phyloP scores from a whole-genome alignment of 2,888 invertebrate genomes.

The Geophilus truncorum region DNA sequence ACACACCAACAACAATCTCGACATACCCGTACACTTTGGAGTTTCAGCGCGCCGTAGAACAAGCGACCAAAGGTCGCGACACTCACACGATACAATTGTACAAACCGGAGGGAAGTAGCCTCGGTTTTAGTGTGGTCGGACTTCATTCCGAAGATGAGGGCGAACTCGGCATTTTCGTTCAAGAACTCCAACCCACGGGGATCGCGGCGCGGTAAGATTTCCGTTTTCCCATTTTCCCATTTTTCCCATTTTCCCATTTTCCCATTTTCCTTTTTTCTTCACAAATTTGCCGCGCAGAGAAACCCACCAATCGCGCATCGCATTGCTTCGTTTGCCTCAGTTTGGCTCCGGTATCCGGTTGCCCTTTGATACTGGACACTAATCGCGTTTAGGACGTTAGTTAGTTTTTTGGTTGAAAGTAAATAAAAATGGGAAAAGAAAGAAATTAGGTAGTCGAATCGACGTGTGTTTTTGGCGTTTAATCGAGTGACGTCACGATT shows the following conservation, averaged over 20 bases:
- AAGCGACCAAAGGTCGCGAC: constrained; percentile 57
- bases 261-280: neutral
- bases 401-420: too few relatives aligned
- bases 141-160: constrained; percentile 59
- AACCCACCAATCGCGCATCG: too few relatives aligned
- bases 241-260: neutral
- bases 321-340: too few relatives aligned
- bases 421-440: too few relatives aligned
- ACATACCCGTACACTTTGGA: constrained; percentile 53
- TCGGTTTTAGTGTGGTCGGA: constrained; percentile 64
- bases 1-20: constrained; percentile 39
- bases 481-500: too few relatives aligned
- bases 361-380: too few relatives aligned
- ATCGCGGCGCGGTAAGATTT: constrained; percentile 63
- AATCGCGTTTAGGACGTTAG: too few relatives aligned
- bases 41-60: constrained; percentile 56
- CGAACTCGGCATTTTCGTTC: constrained; percentile 63
- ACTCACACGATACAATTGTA: constrained; percentile 58
- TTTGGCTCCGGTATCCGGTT: too few relatives aligned
- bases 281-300: neutral
- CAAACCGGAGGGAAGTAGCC: constrained; percentile 61
- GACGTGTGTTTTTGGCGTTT: too few relatives aligned
- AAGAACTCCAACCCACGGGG: constrained; percentile 61
- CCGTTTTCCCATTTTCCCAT: too few relatives aligned
- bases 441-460: too few relatives aligned